A percentile compares a stretch with the other conserved stretches of the same genome.
phyloP scores from a whole-genome alignment of 2,888 invertebrate species.

The Phengaris alcon region DNA sequence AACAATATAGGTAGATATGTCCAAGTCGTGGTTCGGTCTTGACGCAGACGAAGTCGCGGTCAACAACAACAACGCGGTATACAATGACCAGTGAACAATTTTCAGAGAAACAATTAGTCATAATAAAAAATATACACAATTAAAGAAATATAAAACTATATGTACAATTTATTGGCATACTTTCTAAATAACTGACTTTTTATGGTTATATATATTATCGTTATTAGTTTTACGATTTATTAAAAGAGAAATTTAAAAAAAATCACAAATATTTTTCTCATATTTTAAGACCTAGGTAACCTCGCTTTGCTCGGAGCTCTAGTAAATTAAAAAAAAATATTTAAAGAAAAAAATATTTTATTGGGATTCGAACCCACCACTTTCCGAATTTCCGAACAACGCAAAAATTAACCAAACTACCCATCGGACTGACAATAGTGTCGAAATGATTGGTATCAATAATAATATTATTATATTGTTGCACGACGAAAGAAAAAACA shows the following conservation, averaged over 20 bases:
- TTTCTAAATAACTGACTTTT: neutral
- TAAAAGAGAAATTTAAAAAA: neutral
- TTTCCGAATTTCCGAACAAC: no score
- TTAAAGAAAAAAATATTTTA: no score
- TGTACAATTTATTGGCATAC: neutral
- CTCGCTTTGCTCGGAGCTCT: no score
- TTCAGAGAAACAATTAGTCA: neutral
- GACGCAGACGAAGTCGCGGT: neutral
- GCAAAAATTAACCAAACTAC: no score
- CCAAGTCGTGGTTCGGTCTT: no score
- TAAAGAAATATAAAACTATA: slow-evolving; percentile 1
- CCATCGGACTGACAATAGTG: no score
- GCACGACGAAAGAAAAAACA: no score
- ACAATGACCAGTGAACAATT: neutral
- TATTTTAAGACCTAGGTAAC: neutral
- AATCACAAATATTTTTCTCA: neutral
- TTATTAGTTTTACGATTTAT: slow-evolving; percentile 5
- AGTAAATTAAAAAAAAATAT: no score
- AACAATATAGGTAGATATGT: no score
- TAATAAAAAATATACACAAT: neutral
- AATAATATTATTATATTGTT: no score
- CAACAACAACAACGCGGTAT: neutral
- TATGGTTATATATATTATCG: neutral
- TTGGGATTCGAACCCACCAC: no score
- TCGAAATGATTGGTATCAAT: no score